Base-by-base conservation (phyloP, 2,797 vertebrate species). In the Lagocephalus sceleratus region DNA sequence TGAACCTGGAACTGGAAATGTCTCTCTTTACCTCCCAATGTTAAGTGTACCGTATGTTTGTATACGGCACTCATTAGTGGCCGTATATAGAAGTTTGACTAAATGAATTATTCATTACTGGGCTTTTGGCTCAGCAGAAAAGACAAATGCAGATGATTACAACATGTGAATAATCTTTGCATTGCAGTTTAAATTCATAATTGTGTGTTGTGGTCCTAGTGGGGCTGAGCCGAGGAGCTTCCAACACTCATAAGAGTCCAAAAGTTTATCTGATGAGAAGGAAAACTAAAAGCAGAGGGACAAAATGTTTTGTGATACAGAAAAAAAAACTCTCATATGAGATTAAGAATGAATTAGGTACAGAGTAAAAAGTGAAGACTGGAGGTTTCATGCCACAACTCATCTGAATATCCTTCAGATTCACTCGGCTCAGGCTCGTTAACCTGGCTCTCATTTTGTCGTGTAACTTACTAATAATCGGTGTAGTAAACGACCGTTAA, bases 151-250 rank as follows among this genome's bases (percentile, higher is more conserved):
- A 53, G 22, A 21, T 47, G 32, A 26, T 42, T 47, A 56, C 55
- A 43, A 16, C 6, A 25, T 15, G 59, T 3, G 14, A 22, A 29
- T 4, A 20, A 22, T n/a, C n/a, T n/a, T n/a, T n/a, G n/a, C n/a
- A n/a, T 50, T 20, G 26, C 35, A 22, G 47, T 35, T 17, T 35
- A 26, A 16, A 17, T 23, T 66, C 22, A 54, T 62, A 29, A 26
- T 21, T 69, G 20, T 22, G 25, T 54, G 2, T 52, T 47, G 42
- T 57, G 35, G 57, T 51, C 20, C 21, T 44, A 15, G 51, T 51
- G 48, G 57, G 39, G 3, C 51, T 73, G 66, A 81, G 72, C 43
- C 25, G 39, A 58, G 58, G 10, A 23, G 7, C 32, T 35, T 35
- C 12, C 4, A 32, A 11, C 10, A 32, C 2, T 29, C 10, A 12